Base-by-base conservation (phyloP, 1,140 invertebrate species). In the Teleogryllus occipitalis region DNA sequence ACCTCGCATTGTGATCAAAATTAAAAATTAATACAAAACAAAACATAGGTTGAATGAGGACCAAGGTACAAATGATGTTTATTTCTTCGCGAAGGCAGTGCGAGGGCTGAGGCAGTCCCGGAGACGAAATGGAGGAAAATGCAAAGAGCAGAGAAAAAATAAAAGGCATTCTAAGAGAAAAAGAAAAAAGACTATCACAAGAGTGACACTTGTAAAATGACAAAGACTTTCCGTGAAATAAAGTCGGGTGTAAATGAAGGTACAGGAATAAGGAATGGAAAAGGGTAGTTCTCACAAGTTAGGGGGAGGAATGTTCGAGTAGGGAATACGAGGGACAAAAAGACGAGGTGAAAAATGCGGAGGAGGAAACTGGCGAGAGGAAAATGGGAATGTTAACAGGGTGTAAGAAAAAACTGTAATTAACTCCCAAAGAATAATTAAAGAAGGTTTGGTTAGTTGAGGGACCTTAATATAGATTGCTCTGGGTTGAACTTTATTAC, bases 171-270 rank as follows among this genome's bases (percentile, higher is more conserved):
- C 54, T 65, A 65, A 65, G 54, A 65, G 54, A 65, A 65, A 65
- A 65, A 65, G 54, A 65, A 18, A 54, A 65, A 65, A 65, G 54
- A 65, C 54, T 14, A 65, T 65, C 54, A 65, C 54, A 65, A 65
- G 54, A 65, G 54, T 65, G 54, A 65, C 54, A 65, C 54, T 65
- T 65, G 54, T 65, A 65, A 65, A 65, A 65, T 65, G 54, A 65
- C 54, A 65, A 65, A 65, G 54, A 65, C 54, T 65, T 65, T 65
- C 18, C 54, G 18, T 65, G 54, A 65, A 65, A 65, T 65, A 65
- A 65, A 65, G 10, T 65, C 54, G 54, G 54, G 54, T 65, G 54
- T 65, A 65, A 65, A 65, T 65, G 54, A 65, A 65, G 54, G 54
- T 65, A 18, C 54, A 65, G 54, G 18, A 65, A 65, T 65, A 65